These are phyloP conservation scores for Mesocricetus auratus DNA, from an alignment of 2,113 vertebrate genomes.

Conservation along the genomic window DNA sequence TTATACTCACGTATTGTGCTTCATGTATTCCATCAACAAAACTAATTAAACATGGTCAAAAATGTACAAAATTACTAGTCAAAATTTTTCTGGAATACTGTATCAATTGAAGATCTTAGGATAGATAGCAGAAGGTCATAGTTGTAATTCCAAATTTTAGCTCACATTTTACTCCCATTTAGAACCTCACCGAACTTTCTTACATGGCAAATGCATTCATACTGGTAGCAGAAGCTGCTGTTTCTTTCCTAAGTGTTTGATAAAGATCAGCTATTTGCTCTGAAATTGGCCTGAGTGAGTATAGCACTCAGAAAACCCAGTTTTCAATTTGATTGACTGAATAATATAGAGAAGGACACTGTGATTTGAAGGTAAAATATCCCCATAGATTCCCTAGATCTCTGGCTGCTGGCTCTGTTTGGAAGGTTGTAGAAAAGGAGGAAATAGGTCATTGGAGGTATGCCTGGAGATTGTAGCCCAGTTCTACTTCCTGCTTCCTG, in stretches of 20 bases:
- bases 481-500: neutral
- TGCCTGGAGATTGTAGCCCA: too few species aligned
- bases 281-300: neutral
- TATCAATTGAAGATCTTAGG: neutral
- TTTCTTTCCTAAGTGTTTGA: conserved; percentile 2
- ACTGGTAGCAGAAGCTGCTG: neutral
- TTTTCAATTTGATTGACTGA: neutral
- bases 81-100: neutral
- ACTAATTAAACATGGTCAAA: conserved; percentile 3
- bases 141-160: conserved; percentile 13
- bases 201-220: neutral
- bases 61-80: neutral
- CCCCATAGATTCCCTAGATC: neutral
- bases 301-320: neutral
- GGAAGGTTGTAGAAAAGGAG: too few species aligned
- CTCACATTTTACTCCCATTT: neutral
- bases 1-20: neutral
- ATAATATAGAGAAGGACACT: neutral
- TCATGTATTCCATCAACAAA: neutral
- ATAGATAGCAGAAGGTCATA: neutral
- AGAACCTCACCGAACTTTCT: neutral
- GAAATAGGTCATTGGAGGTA: neutral
- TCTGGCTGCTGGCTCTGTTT: neutral
- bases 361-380: neutral
- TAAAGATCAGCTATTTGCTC: neutral